Evolutionary conservation across 2,888 invertebrate genomes (phyloP).

Genomic region (Pilophorus perplexus): DNA sequence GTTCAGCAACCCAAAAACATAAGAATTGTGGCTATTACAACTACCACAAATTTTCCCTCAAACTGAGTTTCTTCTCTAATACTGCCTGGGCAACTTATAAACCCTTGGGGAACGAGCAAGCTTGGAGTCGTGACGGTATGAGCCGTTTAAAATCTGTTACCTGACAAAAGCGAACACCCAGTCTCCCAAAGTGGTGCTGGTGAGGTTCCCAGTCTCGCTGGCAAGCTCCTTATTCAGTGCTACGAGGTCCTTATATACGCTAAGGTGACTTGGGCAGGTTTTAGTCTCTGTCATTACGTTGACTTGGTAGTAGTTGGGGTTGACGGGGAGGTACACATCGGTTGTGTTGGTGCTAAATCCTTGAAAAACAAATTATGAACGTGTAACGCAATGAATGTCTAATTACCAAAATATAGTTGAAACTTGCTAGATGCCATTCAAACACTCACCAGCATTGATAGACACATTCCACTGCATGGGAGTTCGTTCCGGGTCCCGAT

Average conservation of each 20-base stretch:
- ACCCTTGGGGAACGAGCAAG: too few species aligned
- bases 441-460: slow-evolving; percentile 56
- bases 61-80: too few species aligned
- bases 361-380: too few species aligned
- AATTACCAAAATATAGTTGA: background rate
- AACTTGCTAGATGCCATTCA: background rate
- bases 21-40: too few species aligned
- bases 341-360: slow-evolving; percentile 54
- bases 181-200: background rate
- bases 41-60: too few species aligned
- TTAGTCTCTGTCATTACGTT: slow-evolving; percentile 53
- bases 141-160: too few species aligned
- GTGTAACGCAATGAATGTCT: too few species aligned
- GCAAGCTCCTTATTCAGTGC: slow-evolving; percentile 21
- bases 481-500: slow-evolving; percentile 64
- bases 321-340: slow-evolving; percentile 61
- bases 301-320: slow-evolving; percentile 59
- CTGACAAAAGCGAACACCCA: slow-evolving; percentile 27
- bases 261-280: slow-evolving; percentile 43
- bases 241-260: slow-evolving; percentile 46
- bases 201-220: background rate
- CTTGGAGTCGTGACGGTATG: too few species aligned
- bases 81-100: too few species aligned
- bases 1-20: too few species aligned
- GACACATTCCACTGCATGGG: slow-evolving; percentile 65